These are phyloP conservation scores for Synergus umbraculus DNA, from an alignment of 2,888 invertebrate genomes.

Conservation along the genomic window DNA sequence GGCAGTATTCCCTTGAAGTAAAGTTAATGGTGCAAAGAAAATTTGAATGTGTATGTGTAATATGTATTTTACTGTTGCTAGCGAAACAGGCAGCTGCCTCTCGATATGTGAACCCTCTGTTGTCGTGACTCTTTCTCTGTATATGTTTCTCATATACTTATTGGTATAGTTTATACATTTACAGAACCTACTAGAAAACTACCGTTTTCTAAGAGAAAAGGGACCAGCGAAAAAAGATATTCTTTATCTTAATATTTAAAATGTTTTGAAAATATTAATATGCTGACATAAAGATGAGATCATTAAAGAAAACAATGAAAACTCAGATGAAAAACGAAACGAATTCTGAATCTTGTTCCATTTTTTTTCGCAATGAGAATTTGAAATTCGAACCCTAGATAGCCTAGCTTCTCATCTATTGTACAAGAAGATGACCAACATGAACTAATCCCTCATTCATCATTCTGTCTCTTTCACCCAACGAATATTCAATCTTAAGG, in stretches of 20 bases:
- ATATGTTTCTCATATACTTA: background rate
- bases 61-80: constrained; percentile 47
- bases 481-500: too few species aligned
- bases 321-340: too few species aligned
- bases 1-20: background rate
- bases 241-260: background rate
- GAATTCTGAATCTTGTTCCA: too few species aligned
- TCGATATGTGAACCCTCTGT: constrained; percentile 50
- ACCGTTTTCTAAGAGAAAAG: background rate
- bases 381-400: too few species aligned
- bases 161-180: background rate
- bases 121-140: constrained; percentile 42
- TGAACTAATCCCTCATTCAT: too few species aligned
- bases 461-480: too few species aligned
- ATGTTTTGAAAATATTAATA: background rate
- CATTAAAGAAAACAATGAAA: too few species aligned
- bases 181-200: background rate
- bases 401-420: too few species aligned
- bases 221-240: background rate
- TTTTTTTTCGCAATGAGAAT: too few species aligned
- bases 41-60: background rate
- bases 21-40: background rate
- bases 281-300: too few species aligned
- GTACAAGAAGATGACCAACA: too few species aligned
- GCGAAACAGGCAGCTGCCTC: constrained; percentile 51